Base-by-base conservation (phyloP, 2,888 invertebrate genomes). In the Megalurothrips usitatus region DNA sequence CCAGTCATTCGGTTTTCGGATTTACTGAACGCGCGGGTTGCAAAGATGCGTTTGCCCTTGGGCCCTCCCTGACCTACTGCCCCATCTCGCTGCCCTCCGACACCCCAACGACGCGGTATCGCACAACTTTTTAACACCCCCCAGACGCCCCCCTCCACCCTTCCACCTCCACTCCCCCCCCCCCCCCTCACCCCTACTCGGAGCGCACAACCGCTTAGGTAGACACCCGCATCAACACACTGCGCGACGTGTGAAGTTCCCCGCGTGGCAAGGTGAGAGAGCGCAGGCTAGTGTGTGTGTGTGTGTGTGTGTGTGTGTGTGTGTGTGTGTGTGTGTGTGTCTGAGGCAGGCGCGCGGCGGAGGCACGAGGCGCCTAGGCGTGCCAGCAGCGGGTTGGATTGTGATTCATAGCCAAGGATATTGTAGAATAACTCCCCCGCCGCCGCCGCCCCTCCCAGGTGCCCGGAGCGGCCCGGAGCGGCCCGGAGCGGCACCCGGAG, bases 391-490 rank as follows among this genome's bases (percentile, higher is more conserved):
- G n/a, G n/a, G n/a, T n/a, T 58, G 58, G 58, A 58, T 58, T 58
- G 58, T 58, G 58, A 58, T 58, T 58, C 58, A 58, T 58, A 58
- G 58, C 58, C 58, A n/a, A 58, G 58, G 58, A 58, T 58, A 58
- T 58, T 58, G 58, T 58, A 58, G 58, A 58, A 58, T 58, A 58
- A 58, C 58, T 58, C 58, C 17, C 19, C 0, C 34, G 14, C 58
- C 17, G 11, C 58, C 19, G 6, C 58, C 58, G 58, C 1, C 58
- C 58, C 58, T 17, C 58, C 6, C 34, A 43, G 34, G 34, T 43
- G 34, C 34, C 34, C 34, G 34, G 34, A 43, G 34, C 3, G 6
- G 34, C 34, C 6, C 34, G 34, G 34, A 43, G 34, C 3, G 6
- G 34, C 34, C 34, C 34, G 34, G 34, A 43, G 34, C 3, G 6